Evolutionary conservation across 2,113 vertebrate genomes (phyloP), one percentile per base, ranked within the genome.

Genomic region (Falcunculus frontatus): DNA sequence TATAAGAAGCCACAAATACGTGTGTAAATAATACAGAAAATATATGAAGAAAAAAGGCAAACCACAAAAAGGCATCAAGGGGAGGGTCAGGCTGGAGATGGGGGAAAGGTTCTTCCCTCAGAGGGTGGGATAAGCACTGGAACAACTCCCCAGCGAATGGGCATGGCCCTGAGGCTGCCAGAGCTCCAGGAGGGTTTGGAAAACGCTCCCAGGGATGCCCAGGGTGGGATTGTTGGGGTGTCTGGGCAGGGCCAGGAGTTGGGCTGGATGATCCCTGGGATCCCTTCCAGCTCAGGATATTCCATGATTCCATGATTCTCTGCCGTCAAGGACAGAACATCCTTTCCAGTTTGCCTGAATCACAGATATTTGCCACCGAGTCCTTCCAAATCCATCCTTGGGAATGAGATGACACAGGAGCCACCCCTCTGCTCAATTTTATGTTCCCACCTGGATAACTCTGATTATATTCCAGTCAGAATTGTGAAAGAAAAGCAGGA

Each of bases 1-100:
- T n/a, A 9, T 3, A 5, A 16, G 23, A 23, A 57, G 1, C 13
- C 56, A 15, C 21, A 57, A n/a, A 16, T 23, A 7, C 0, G 2
- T 1, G 13, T 23, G 56, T 14, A 14, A n/a, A 23, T n/a, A n/a
- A n/a, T 23, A 23, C 4, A 4, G 33, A 16, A 57, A 57, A 57
- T n/a, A 16, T 2, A 7, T 15, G 10, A 57, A n/a, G 33, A 15
- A 10, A 23, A 57, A 57, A 57, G 21, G 21, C 13, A n/a, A n/a
- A n/a, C 15, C 33, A n/a, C 21, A 10, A 23, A 57, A 23, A 2
- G 2, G 33, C 33, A 23, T 23, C 56, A 7, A 57, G 56, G 33
- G 55, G 5, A 57, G 55, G 21, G 13, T 57, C 4, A 27, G 53
- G 53, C 4, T 29, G 53, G 52, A 39, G 6, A 11, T 53, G 2